Conservation (phyloP, 2,797 vertebrate species). For the Chelon labrosus region DNA sequence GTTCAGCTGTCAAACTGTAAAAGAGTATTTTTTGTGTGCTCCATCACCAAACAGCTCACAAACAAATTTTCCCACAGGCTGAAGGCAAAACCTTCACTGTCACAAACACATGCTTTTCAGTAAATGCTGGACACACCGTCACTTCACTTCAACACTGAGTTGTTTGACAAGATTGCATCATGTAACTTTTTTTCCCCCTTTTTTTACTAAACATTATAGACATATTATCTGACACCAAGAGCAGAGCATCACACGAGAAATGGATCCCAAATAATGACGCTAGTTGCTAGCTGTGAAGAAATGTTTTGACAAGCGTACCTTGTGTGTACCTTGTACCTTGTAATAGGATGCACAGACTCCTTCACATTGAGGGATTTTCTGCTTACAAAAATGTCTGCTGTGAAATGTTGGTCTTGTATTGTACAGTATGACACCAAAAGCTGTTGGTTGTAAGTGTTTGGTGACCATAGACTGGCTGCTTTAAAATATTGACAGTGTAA, state of each 20-base stretch:
- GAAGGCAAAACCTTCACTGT: constrained; percentile 35
- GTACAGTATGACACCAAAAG: no score
- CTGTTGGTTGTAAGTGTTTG: no score
- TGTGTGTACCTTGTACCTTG: constrained; percentile 6
- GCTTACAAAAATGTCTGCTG: no score
- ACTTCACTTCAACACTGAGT: neutral
- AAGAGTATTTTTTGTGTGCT: neutral
- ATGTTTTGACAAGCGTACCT: constrained; percentile 6
- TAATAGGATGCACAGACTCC: no score
- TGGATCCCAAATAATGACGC: constrained; percentile 10
- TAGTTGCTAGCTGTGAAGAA: constrained; percentile 2
- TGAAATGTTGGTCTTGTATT: no score
- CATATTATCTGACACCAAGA: neutral
- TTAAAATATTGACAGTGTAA: no score
- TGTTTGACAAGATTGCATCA: neutral
- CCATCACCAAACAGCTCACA: neutral
- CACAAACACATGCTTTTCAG: constrained; percentile 31
- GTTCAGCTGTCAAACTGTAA: constrained; percentile 9
- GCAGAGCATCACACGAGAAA: neutral
- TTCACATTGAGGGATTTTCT: no score
- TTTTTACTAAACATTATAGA: neutral
- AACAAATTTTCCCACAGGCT: constrained; percentile 16
- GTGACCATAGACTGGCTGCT: no score
- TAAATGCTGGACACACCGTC: constrained; percentile 34
- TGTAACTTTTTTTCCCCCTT: no score